Base-by-base conservation (phyloP, 2,797 vertebrate genomes). In the Toxotes lorentzi region DNA sequence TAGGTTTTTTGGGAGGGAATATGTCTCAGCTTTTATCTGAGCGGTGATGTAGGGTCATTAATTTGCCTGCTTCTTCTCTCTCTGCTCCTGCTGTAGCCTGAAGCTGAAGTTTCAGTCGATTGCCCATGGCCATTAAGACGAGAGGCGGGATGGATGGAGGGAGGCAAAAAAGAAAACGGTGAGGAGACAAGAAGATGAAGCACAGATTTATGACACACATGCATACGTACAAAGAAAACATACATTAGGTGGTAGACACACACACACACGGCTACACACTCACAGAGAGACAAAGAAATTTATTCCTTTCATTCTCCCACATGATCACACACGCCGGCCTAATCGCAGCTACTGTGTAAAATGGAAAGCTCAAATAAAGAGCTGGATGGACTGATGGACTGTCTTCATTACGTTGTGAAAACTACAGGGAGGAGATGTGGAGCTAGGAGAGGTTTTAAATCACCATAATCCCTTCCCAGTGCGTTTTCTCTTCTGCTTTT, bases 381-480 rank as follows among this genome's bases (percentile, higher is more conserved):
- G 54, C 73, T 11, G 76, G 86, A 91, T 77, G 75, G 85, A 91
- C 89, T 87, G 70, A 81, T 82, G 78, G 83, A 89, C 89, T 75
- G 81, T 89, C 91, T 93, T 92, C 89, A 92, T 93, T 93, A 91
- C n/a, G 43, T 73, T 86, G 63, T 66, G 62, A 82, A 89, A 86
- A 87, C 72, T 80, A 62, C 48, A 54, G 81, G 86, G 89, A 88
- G 78, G 86, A 87, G 73, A 83, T 47, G n/a, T 48, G 62, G 70
- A 63, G 80, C 81, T 58, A 65, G 76, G 17, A 73, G 76, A 76
- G 79, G 69, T 82, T 86, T 89, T 89, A 91, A 92, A 94, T 93
- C 90, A 91, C 84, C 77, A 85, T 91, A 92, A 92, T 88, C 83
- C 83, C 77, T 75, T 89, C 74, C 70, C 86, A 60, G 70, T 62